Percentiles rank a stretch among this genome's conserved stretches.
Evolutionary conservation across 2,113 vertebrate species (phyloP).

Genomic region (Dicerorhinus sumatrensis): DNA sequence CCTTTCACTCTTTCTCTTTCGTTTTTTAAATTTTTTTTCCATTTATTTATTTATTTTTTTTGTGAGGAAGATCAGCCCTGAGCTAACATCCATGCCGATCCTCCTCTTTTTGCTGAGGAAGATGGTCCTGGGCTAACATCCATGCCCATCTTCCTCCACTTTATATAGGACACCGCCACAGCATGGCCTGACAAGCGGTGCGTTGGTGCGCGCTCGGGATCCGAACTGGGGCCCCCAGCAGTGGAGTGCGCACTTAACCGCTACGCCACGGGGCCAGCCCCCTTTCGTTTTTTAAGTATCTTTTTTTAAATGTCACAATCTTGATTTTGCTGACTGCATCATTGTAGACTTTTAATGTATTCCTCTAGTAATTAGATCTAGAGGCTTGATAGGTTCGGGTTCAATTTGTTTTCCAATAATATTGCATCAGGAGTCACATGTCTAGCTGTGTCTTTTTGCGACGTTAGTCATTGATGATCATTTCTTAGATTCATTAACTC

Average conservation of each 20-base stretch:
- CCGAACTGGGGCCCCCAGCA: too few species aligned
- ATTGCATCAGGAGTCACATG: not conserved
- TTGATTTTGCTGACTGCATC: conserved; percentile 1
- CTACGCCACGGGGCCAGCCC: too few species aligned
- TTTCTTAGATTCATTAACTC: not conserved
- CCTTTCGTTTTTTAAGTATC: not conserved
- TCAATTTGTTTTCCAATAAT: not conserved
- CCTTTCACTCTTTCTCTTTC: not conserved
- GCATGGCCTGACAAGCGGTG: too few species aligned
- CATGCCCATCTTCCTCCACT: too few species aligned
- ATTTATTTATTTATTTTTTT: too few species aligned
- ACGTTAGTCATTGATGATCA: not conserved
- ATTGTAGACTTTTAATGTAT: not conserved
- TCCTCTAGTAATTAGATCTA: not conserved
- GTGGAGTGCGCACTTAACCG: too few species aligned
- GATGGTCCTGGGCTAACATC: too few species aligned
- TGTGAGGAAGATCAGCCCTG: too few species aligned
- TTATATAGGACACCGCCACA: too few species aligned
- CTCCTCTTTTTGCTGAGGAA: too few species aligned
- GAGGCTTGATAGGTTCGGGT: not conserved
- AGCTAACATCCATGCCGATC: too few species aligned
- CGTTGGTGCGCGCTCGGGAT: too few species aligned
- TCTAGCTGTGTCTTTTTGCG: not conserved
- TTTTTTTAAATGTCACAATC: not conserved
- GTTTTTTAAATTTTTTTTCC: not conserved